Evolutionary conservation across 92 coral and sea anemone species (phyloP), one percentile per base, ranked within the genome.

Genomic region (Galaxea fascicularis): DNA sequence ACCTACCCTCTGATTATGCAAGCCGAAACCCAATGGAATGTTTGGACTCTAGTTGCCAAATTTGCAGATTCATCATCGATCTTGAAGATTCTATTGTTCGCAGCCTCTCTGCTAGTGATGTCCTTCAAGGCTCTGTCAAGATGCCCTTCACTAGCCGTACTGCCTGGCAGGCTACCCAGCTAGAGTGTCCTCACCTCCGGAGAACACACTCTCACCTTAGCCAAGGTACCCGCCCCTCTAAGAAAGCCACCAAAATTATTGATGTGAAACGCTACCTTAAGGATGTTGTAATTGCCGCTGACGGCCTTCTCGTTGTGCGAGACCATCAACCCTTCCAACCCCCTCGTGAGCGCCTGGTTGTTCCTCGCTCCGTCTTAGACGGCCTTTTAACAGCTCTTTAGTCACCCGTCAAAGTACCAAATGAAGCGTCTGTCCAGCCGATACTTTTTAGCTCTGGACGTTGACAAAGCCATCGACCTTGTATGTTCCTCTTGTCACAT

Each of bases 91-190:
- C 75, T 45, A 74, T 86, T 63, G 78, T 70, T 25, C 90, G 64
- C 74, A 57, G 83, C 44, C 51, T 60, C 71, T 53, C 84, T 41
- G 85, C 69, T 56, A 53, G 51, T 52, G 92, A 83, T 54, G 86
- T 86, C 60, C 77, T 86, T 8, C 46, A 87, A 71, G 90, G 90
- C 81, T 79, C 81, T 3, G 79, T 46, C 71, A 83, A 30, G 63
- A 63, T 74, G 41, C 79, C 79, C 65, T 74, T 74, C 79, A 86
- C 89, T 26, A 87, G 87, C 77, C 78, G 91, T 41, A 79, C 92
- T 56, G 81, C 82, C 2, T 89, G 92, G 89, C 76, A 60, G 26
- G 76, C 88, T 11, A 70, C 85, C 27, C 92, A 83, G 65, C 76
- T 66, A 13, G 85, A 88, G 44, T 77, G 89, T 53, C 69, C 85